Conservation (phyloP, 2,797 vertebrate genomes). For the Yasuhikotakia modesta region DNA sequence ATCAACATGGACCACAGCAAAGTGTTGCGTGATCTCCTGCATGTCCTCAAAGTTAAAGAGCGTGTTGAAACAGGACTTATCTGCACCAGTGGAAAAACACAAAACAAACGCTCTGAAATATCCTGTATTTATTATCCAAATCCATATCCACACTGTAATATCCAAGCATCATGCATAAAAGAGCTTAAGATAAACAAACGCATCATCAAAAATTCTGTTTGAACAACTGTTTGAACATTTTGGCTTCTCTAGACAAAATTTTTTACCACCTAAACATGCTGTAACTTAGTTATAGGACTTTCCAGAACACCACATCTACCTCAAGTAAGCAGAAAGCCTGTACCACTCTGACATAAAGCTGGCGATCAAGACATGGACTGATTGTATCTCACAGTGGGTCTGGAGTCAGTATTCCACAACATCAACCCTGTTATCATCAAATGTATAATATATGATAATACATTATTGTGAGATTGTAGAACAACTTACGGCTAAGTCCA, state of each 20-base stretch:
- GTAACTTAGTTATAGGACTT: too few relatives aligned
- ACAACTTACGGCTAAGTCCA: constrained; percentile 91
- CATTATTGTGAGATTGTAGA: neutral
- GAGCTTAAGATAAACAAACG: neutral
- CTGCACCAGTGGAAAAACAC: constrained; percentile 65
- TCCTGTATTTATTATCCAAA: too few relatives aligned
- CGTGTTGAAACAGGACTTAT: constrained; percentile 95
- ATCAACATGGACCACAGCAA: constrained; percentile 91
- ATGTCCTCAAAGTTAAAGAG: constrained; percentile 98
- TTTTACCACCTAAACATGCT: neutral
- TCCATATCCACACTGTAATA: too few relatives aligned
- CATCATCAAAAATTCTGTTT: neutral
- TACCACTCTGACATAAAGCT: too few relatives aligned
- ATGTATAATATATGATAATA: neutral
- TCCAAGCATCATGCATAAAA: neutral
- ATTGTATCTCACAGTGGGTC: too few relatives aligned
- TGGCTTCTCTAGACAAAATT: neutral
- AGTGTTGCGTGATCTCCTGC: constrained; percentile 94
- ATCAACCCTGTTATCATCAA: neutral
- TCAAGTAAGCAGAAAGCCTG: too few relatives aligned
- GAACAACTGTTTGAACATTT: neutral
- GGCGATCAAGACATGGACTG: too few relatives aligned
- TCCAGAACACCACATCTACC: too few relatives aligned
- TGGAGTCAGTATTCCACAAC: neutral
- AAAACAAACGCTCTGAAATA: constrained; percentile 34